phyloP scores from a whole-genome alignment of 2,797 vertebrate species.

The Rhynchonycteris naso region DNA sequence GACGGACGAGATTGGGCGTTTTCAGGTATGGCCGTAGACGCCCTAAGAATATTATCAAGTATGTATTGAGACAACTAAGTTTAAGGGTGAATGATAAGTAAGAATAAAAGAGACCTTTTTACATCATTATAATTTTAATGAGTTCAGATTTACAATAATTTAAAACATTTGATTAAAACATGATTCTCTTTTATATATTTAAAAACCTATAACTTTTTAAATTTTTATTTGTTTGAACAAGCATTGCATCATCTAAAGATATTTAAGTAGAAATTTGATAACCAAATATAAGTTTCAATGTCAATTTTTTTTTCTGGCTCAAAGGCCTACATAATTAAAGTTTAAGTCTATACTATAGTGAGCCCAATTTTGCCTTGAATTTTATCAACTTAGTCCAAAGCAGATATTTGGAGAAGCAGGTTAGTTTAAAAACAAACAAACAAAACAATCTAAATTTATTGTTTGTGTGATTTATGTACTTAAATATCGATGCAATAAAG shows the following conservation, averaged over 20 bases:
- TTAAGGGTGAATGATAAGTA: background rate
- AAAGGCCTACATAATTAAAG: conserved; percentile 34
- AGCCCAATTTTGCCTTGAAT: conserved; percentile 66
- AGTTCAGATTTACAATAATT: background rate
- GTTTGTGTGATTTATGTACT: conserved; percentile 69
- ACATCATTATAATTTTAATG: background rate
- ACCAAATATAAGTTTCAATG: conserved; percentile 30
- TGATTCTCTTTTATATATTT: background rate
- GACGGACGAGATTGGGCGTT: too few species aligned
- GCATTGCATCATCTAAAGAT: background rate
- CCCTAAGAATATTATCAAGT: too few species aligned
- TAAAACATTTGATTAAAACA: background rate
- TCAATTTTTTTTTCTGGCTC: conserved; percentile 17
- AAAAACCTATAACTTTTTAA: background rate
- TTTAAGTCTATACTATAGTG: conserved; percentile 10
- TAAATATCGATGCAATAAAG: conserved; percentile 76
- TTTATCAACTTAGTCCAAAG: conserved; percentile 73
- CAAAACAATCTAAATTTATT: conserved; percentile 76
- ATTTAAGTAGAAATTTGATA: background rate
- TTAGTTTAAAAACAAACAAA: conserved; percentile 72
- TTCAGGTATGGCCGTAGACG: too few species aligned
- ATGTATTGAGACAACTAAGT: background rate
- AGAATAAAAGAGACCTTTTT: background rate
- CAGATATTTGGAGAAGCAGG: conserved; percentile 65
- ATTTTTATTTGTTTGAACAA: background rate